Conservation (phyloP, 2,888 invertebrate genomes). For the Eurytoma californica region DNA sequence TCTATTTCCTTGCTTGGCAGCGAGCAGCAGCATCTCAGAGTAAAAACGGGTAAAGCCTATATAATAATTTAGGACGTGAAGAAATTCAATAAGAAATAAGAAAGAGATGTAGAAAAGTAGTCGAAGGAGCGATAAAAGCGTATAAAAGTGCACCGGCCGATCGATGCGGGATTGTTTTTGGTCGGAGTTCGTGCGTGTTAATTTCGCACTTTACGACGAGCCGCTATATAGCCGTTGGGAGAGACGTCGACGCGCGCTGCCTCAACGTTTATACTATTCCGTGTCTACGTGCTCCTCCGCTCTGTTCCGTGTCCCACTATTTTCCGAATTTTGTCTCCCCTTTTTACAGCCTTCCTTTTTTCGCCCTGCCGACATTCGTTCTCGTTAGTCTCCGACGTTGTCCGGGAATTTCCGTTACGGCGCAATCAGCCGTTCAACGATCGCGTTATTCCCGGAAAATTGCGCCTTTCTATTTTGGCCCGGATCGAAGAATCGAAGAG, state of each 20-base stretch:
- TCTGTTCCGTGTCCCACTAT: slow-evolving; percentile 2
- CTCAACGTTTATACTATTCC: slow-evolving; percentile 42
- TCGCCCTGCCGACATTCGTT: slow-evolving; percentile 10
- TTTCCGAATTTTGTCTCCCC: not conserved
- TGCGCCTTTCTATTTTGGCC: too few species aligned
- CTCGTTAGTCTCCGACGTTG: slow-evolving; percentile 13
- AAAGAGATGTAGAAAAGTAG: not conserved
- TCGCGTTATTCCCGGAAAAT: too few species aligned
- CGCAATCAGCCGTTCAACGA: too few species aligned
- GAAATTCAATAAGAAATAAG: slow-evolving; percentile 44
- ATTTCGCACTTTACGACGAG: slow-evolving; percentile 62
- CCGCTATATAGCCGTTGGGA: slow-evolving; percentile 31
- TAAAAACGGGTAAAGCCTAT: too few species aligned
- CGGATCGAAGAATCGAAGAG: too few species aligned
- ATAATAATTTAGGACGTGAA: not conserved
- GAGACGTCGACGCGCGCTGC: slow-evolving; percentile 23
- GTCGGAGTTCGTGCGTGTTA: slow-evolving; percentile 58
- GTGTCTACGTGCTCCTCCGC: slow-evolving; percentile 23
- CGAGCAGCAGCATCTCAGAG: not conserved
- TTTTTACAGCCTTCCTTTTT: slow-evolving; percentile 13
- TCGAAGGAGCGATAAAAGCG: slow-evolving; percentile 16
- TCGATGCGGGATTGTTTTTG: slow-evolving; percentile 50
- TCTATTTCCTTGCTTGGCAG: not conserved
- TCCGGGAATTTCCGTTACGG: too few species aligned
- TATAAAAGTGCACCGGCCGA: slow-evolving; percentile 17